Evolutionary conservation across 2,113 vertebrate species (phyloP).

Genomic region (Dinomys branickii): DNA sequence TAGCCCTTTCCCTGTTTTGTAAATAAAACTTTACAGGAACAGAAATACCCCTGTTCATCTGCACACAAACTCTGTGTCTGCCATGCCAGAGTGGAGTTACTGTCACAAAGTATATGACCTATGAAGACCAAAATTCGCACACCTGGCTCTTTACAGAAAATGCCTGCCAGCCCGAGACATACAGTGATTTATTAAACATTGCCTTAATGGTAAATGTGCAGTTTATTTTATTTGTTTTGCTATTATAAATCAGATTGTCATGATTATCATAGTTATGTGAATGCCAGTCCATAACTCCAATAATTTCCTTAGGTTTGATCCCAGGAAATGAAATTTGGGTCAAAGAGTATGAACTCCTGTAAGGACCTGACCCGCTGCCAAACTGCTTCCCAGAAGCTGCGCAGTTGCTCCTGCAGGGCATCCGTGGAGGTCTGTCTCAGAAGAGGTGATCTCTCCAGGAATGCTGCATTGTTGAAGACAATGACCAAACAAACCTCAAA

Average conservation of each 20-base stretch:
- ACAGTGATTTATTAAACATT: neutral
- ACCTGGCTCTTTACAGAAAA: neutral
- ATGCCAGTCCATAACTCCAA: neutral
- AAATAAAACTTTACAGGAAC: neutral
- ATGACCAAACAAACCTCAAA: neutral
- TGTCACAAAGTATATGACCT: neutral
- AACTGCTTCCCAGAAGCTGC: neutral
- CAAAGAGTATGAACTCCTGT: neutral
- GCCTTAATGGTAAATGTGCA: neutral
- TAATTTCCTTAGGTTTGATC: neutral
- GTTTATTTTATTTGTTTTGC: neutral
- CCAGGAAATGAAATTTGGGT: neutral
- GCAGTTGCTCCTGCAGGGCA: neutral
- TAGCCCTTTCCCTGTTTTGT: neutral
- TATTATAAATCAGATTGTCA: neutral
- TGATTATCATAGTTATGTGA: neutral
- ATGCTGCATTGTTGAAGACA: neutral
- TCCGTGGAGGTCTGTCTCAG: neutral
- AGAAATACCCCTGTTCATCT: neutral
- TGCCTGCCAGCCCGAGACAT: neutral
- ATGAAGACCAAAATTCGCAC: neutral
- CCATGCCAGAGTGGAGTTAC: rapidly evolving
- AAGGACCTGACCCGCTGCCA: neutral
- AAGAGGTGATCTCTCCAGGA: neutral
- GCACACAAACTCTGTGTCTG: too few species aligned